A percentile compares a stretch with the other conserved stretches of the same genome.
These are phyloP conservation scores for Teinopalpus imperialis DNA, from an alignment of 2,888 invertebrate genomes.

Conservation along the genomic window DNA sequence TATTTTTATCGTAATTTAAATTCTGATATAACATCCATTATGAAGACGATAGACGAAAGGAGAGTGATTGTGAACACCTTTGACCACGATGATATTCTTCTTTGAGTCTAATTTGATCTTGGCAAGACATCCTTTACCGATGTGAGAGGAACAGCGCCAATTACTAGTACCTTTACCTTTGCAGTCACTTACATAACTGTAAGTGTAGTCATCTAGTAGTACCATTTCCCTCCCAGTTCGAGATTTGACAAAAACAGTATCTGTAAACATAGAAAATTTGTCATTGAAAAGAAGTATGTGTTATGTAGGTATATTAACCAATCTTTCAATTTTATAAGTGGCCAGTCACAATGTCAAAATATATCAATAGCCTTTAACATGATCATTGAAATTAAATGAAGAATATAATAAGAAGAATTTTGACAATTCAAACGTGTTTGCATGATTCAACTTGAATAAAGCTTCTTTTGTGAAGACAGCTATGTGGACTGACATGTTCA, in stretches of 20 bases:
- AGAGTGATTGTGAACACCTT: constrained; percentile 53
- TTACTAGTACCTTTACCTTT: constrained; percentile 56
- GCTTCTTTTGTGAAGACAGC: too few relatives aligned
- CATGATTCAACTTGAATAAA: too few relatives aligned
- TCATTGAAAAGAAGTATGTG: too few relatives aligned
- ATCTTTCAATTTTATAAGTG: too few relatives aligned
- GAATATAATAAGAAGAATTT: too few relatives aligned
- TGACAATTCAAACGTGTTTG: too few relatives aligned
- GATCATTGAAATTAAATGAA: too few relatives aligned
- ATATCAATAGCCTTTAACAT: too few relatives aligned
- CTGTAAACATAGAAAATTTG: constrained; percentile 9
- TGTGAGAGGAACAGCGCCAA: constrained; percentile 72
- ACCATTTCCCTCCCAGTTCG: constrained; percentile 55
- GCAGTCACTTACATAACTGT: constrained; percentile 64
- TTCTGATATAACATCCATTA: constrained; percentile 40
- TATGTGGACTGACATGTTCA: too few relatives aligned
- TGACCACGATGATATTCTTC: constrained; percentile 33
- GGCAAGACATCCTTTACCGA: constrained; percentile 66
- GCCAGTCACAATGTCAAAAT: too few relatives aligned
- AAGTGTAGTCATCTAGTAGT: constrained; percentile 64
- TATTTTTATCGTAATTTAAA: background rate
- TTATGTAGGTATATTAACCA: too few relatives aligned
- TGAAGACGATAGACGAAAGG: constrained; percentile 60
- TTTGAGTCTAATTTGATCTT: constrained; percentile 58
- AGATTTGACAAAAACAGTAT: constrained; percentile 5